Base-by-base conservation (phyloP, 1,140 invertebrate species). In the Brachionus angularis region DNA sequence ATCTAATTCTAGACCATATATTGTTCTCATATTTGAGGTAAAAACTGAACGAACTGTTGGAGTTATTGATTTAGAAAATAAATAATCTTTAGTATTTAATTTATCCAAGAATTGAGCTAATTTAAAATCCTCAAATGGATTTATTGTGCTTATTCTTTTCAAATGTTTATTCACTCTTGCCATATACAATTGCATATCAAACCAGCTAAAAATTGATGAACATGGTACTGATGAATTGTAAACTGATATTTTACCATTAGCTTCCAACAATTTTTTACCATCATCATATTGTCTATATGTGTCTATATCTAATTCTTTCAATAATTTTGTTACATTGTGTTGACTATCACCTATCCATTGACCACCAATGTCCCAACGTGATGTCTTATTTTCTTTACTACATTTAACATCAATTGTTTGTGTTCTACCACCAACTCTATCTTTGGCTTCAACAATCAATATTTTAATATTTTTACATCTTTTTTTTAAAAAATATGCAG, bases 321-420 rank as follows among this genome's bases (percentile, higher is more conserved):
- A 64, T 10, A 82, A 73, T 3, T 73, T 46, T 69, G 77, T 78
- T 8, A 82, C 77, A 55, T 80, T 76, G 8, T 74, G 62, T 62
- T 81, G 79, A 25, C 72, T 79, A 77, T 74, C 77, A 55, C 77
- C 75, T 33, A 80, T 76, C 79, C 79, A 80, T 74, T 79, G 78
- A 12, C 78, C 79, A 49, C 79, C 79, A 21, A 79, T 47, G 72
- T 80, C 79, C 76, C 76, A 80, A 21, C 52, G 49, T 71, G 79
- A 77, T 55, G 62, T 74, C 27, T 76, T 75, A 58, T 67, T 69
- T 23, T 58, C 10, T 16, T 61, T 44, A 7, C 73, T 73, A 23
- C 76, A 71, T 36, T 76, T 75, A 18, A 80, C 46, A 29, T 75
- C 73, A 5, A 76, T 62, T 25, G 77, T 76, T 27, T 75, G 39